Conservation (phyloP, 2,888 invertebrate genomes). For the Lasioglossum villosulum region DNA sequence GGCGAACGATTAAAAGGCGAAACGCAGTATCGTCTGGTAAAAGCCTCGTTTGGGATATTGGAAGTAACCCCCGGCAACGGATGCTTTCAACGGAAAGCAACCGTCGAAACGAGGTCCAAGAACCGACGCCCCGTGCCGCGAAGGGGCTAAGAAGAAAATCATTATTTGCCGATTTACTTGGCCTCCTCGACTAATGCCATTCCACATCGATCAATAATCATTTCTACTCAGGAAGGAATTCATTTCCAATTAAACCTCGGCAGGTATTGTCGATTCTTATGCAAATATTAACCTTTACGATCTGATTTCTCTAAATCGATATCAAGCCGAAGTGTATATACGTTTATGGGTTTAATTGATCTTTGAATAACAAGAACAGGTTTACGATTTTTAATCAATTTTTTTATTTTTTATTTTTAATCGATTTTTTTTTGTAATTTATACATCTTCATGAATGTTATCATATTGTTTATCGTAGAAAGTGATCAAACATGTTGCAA, state of each 20-base stretch:
- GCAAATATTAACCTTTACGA: neutral
- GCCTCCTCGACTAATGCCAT: neutral
- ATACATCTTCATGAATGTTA: neutral
- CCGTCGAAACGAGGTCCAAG: neutral
- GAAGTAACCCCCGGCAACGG: constrained; percentile 18
- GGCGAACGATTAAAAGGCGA: constrained; percentile 41
- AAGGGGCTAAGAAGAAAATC: neutral
- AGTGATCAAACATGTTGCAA: neutral
- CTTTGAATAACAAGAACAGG: no score
- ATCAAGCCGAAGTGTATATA: neutral
- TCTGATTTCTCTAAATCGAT: neutral
- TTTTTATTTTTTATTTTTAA: no score
- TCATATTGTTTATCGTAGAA: neutral
- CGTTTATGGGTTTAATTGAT: no score
- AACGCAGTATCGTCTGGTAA: constrained; percentile 22
- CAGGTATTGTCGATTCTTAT: neutral
- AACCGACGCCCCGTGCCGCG: neutral
- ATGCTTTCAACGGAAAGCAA: neutral
- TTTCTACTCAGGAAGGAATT: neutral
- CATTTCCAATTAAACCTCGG: neutral
- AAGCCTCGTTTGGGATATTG: constrained; percentile 25
- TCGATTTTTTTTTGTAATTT: no score
- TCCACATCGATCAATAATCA: neutral
- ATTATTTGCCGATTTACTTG: neutral
- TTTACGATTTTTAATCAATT: no score